These are phyloP conservation scores for Gorsachius magnificus DNA, from an alignment of 2,797 vertebrate species.

Conservation along the genomic window DNA sequence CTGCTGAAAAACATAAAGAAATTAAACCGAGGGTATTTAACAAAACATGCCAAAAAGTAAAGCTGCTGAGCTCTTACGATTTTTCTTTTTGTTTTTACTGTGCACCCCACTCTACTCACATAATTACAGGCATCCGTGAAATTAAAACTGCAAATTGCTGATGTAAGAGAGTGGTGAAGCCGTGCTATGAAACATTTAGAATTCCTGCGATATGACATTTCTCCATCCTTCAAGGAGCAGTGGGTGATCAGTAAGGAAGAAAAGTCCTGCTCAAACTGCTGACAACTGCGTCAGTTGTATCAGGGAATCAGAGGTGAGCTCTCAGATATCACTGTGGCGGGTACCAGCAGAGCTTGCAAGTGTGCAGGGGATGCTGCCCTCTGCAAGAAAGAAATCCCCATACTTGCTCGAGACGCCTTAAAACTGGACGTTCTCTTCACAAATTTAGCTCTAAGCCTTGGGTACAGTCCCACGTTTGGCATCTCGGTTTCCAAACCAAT, in stretches of 20 bases:
- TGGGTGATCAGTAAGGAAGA: background rate
- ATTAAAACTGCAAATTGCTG: background rate
- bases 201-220: background rate
- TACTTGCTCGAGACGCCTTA: background rate
- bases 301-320: background rate
- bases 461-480: fast-evolving
- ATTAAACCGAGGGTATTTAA: background rate
- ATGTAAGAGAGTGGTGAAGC: background rate
- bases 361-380: background rate
- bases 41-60: background rate
- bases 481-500: background rate
- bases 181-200: background rate
- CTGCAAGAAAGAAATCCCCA: background rate
- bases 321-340: fast-evolving
- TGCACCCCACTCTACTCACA: background rate
- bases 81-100: background rate
- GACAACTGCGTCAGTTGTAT: fast-evolving
- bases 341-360: fast-evolving
- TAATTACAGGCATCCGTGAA: background rate
- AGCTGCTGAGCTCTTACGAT: background rate
- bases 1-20: background rate
- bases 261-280: background rate
- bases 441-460: background rate
- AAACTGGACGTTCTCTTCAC: fast-evolving
- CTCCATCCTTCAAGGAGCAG: background rate